Base-by-base conservation (phyloP, 1,140 invertebrate genomes). In the Formica selysi region DNA sequence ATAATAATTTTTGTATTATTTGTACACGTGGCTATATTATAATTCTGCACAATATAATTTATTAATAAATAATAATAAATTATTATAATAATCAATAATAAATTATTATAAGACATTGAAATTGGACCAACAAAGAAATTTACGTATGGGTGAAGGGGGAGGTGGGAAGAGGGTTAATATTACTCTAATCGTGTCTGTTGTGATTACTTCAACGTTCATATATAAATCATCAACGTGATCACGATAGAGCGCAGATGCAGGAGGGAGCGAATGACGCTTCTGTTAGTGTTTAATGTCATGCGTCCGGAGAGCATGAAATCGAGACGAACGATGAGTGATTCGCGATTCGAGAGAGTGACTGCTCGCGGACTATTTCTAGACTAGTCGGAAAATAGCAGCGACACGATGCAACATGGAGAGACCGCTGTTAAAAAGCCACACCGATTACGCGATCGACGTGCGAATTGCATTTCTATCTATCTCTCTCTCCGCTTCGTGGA, bases 341-440 rank as follows among this genome's bases (percentile, higher is more conserved):
- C n/a, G n/a, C n/a, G n/a, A n/a, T n/a, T n/a, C n/a, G n/a, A n/a
- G n/a, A n/a, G n/a, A n/a, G n/a, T n/a, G n/a, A n/a, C n/a, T n/a
- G n/a, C n/a, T n/a, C n/a, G n/a, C n/a, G n/a, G n/a, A 73, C 68
- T 83, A 83, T 83, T 83, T 83, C 38, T 73, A 83, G 79, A 8
- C 54, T 38, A 38, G 79, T 73, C 68, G 79, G 61, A 83, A 83
- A 83, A 83, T 83, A 83, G 79, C 54, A 59, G 29, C 70, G 26
- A 29, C 61, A 13, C 48, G 11, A 3, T 68, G 38, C 78, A 44
- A 80, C 29, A 32, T 44, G 57, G 51, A n/a, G 51, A n/a, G 26
- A 26, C 11, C 41, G 48, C 51, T 44, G 26, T 81, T 71, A 73
- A 83, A 83, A 73, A 83, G 54, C 78, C 13, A 8, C 76, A 80